phyloP scores from a whole-genome alignment of 2,113 vertebrate genomes.

The Nibea albiflora region DNA sequence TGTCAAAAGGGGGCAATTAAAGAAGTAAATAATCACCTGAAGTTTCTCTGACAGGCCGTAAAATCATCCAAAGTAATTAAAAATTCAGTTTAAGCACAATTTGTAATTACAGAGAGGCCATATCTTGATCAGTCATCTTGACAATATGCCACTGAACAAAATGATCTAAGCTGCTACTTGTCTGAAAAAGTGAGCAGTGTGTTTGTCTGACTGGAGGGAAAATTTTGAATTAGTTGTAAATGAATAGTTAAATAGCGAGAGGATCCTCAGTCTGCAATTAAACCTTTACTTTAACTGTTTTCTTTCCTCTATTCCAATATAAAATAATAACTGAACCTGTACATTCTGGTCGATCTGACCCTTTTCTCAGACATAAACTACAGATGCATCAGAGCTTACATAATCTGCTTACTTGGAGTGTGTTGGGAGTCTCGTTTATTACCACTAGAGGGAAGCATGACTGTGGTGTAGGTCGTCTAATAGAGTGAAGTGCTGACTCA shows the following conservation, averaged over 20 bases:
- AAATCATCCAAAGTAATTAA: neutral
- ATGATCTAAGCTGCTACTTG: neutral
- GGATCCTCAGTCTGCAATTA: neutral
- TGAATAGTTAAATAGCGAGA: neutral
- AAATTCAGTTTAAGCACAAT: neutral
- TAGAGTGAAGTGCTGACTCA: slow-evolving; percentile 66
- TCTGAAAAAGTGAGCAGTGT: neutral
- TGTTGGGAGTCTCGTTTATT: neutral
- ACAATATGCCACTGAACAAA: neutral
- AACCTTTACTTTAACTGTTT: neutral
- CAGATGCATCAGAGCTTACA: neutral
- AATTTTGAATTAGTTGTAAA: neutral
- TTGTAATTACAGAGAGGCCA: neutral
- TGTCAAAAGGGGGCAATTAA: too few species aligned
- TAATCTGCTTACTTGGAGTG: neutral
- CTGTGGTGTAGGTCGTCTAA: neutral
- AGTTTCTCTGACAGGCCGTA: neutral
- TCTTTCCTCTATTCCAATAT: neutral
- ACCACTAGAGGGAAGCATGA: slow-evolving; percentile 59
- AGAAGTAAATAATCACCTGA: neutral
- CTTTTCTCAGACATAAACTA: neutral
- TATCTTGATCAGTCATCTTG: neutral
- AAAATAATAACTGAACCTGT: neutral
- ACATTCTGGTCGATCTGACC: neutral
- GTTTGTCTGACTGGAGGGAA: neutral